Evolutionary conservation across 2,888 invertebrate species (phyloP), one percentile per base, ranked within the genome.

Genomic region (Microctonus hyperodae): DNA sequence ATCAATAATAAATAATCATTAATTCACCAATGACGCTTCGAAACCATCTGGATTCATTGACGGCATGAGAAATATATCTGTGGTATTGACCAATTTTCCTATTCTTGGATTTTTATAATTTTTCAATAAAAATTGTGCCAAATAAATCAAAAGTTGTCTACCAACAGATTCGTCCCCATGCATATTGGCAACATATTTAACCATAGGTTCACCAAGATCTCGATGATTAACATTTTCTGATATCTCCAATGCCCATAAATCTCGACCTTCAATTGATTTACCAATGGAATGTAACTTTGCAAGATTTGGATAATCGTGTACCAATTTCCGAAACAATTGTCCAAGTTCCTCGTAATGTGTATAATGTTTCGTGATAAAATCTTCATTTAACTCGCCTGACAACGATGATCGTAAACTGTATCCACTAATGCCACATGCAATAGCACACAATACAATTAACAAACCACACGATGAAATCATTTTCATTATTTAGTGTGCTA

Each of bases 41-140:
- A 91, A 98, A 16, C 99, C 99, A 88, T 99, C 94, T 37, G 99
- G 99, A 86, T 99, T 99, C 89, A 99, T 90, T 0, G 96, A 93
- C 0, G 98, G 98, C 95, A 99, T 93, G 76, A 99, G 86, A 84
- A 92, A 97, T 71, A 99, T 95, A 80, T 98, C 94, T 0, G 96
- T 97, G 4, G 85, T 87, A 79, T 98, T 91, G 0, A 99, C 88
- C 65, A 99, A 84, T 67, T 86, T 87, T 0, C 93, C 92, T 22
- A 97, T 87, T 65, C 93, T 86, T 0, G 88, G 86, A 75, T 88
- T 88, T 2, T 90, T 90, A 80, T 93, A 94, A 79, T 92, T 93
- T 9, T 87, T 84, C 59, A 97, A 86, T 64, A 99, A 87, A 84
- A 97, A 92, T 75, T 94, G 90, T 0, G 94, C 92, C 78, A 99